Conservation (phyloP, 2,113 vertebrate genomes). For the Leiothrix lutea region DNA sequence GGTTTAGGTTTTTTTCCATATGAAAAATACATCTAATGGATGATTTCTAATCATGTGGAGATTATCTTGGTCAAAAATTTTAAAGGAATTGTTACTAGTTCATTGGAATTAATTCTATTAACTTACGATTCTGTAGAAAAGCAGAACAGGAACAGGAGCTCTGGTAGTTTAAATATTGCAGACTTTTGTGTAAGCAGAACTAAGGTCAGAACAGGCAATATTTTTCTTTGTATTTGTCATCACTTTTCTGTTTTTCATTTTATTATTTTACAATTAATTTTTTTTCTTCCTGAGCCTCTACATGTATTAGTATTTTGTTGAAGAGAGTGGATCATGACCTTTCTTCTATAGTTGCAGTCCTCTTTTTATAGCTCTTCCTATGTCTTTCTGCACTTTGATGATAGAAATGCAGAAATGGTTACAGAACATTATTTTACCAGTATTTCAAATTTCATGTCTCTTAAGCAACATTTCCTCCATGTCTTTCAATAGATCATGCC, state of each 20-base stretch:
- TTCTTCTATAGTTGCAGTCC: not conserved
- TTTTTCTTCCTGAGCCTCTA: not conserved
- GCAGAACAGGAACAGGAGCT: not conserved
- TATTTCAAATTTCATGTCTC: not conserved
- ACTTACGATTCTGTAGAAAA: not conserved
- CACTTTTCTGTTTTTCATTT: not conserved
- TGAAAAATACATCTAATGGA: not conserved
- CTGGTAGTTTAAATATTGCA: not conserved
- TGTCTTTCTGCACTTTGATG: not conserved
- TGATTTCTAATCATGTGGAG: not conserved
- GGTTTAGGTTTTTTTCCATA: fast-evolving
- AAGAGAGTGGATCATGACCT: not conserved
- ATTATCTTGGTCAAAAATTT: not conserved
- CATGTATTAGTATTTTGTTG: not conserved
- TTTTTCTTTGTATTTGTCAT: not conserved
- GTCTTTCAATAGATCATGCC: not conserved
- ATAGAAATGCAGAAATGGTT: not conserved
- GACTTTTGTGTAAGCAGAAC: not conserved
- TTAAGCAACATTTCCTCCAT: not conserved
- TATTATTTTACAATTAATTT: not conserved
- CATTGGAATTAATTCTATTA: not conserved
- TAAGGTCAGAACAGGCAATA: not conserved
- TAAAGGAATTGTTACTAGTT: not conserved
- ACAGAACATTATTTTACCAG: not conserved
- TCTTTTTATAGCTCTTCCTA: not conserved